phyloP scores from a whole-genome alignment of 2,888 invertebrate species.

The Hedya salicella region DNA sequence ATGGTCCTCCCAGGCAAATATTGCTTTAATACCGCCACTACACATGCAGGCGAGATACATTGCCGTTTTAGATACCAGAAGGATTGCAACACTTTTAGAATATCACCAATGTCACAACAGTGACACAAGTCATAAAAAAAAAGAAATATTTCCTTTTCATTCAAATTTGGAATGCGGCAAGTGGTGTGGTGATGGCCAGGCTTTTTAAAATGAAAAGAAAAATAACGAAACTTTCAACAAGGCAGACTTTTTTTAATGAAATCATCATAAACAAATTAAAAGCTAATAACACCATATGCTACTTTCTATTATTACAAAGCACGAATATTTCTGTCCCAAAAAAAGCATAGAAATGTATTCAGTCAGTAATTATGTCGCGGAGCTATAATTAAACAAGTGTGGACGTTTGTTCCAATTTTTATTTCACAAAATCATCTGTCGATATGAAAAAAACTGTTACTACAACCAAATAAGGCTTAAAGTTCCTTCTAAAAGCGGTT shows the following conservation, averaged over 20 bases:
- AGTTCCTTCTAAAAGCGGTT: slow-evolving; percentile 46
- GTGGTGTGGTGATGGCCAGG: no score
- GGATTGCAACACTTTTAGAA: no score
- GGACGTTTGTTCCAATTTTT: slow-evolving; percentile 57
- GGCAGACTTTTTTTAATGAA: neutral
- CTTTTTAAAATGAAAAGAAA: no score
- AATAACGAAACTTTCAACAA: neutral
- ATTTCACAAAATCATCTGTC: slow-evolving; percentile 52
- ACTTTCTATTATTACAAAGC: slow-evolving; percentile 37
- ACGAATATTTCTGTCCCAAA: slow-evolving; percentile 49
- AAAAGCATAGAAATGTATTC: slow-evolving; percentile 53
- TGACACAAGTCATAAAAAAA: no score
- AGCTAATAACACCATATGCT: slow-evolving; percentile 35
- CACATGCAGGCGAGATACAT: no score
- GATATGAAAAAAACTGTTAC: slow-evolving; percentile 56
- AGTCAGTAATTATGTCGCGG: slow-evolving; percentile 70
- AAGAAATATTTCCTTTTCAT: no score
- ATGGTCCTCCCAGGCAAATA: no score
- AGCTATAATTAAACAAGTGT: slow-evolving; percentile 63
- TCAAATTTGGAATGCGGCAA: no score
- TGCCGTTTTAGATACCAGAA: no score
- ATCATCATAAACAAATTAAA: slow-evolving; percentile 39
- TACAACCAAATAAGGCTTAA: slow-evolving; percentile 48
- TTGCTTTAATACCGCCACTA: no score
- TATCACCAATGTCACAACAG: no score